These are phyloP conservation scores for Microcaecilia unicolor DNA, from an alignment of 2,797 vertebrate species.

Conservation along the genomic window DNA sequence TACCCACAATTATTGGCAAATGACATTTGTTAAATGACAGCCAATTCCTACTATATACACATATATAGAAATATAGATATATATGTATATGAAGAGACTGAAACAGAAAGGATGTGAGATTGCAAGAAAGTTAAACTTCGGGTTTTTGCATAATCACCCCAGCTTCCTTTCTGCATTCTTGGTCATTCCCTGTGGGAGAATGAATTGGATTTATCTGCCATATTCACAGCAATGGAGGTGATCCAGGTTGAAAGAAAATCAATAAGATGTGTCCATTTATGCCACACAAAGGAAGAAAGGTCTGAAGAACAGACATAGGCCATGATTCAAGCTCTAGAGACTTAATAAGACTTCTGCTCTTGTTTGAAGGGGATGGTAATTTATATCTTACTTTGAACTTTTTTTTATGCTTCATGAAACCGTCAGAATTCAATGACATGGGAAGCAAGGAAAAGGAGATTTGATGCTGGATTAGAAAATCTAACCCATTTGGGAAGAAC, in stretches of 20 bases:
- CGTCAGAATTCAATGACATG: slow-evolving; percentile 55
- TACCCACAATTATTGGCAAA: too few species aligned
- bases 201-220: slow-evolving; percentile 82
- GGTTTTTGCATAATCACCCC: slow-evolving; percentile 45
- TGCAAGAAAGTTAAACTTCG: slow-evolving; percentile 68
- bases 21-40: too few species aligned
- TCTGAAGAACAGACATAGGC: slow-evolving; percentile 68
- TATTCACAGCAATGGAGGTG: slow-evolving; percentile 87
- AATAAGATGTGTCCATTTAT: slow-evolving; percentile 94
- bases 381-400: slow-evolving; percentile 66
- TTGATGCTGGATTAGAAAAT: slow-evolving; percentile 65
- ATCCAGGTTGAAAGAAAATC: slow-evolving; percentile 96
- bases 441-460: slow-evolving; percentile 62
- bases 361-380: slow-evolving; percentile 64
- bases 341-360: slow-evolving; percentile 68
- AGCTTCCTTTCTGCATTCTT: slow-evolving; percentile 61
- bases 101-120: slow-evolving; percentile 57
- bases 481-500: slow-evolving; percentile 59
- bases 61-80: too few species aligned
- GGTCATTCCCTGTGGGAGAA: slow-evolving; percentile 62
- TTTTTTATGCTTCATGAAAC: slow-evolving; percentile 55
- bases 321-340: slow-evolving; percentile 63
- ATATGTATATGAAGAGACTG: slow-evolving; percentile 74
- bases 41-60: too few species aligned
- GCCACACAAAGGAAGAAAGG: slow-evolving; percentile 76